Conservation (phyloP, 1,140 invertebrate genomes). For the Danaus plexippus region DNA sequence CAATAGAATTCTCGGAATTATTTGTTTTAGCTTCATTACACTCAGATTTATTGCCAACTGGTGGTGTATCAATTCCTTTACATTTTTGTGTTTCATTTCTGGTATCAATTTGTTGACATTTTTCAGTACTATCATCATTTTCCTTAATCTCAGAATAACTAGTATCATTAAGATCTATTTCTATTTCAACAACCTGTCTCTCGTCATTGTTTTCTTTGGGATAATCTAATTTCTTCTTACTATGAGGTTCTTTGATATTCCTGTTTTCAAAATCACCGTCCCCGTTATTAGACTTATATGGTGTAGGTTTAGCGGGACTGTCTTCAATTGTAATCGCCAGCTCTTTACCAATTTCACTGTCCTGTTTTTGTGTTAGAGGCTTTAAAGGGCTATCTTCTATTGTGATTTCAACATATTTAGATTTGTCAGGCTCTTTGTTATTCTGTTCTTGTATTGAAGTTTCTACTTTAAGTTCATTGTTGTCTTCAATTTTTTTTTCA, state of each 20-base stretch:
- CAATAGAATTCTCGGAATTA: slow-evolving; percentile 1
- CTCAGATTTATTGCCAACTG: neutral
- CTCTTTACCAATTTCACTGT: slow-evolving; percentile 31
- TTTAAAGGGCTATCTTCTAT: slow-evolving; percentile 66
- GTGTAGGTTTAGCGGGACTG: slow-evolving; percentile 42
- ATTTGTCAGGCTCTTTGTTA: slow-evolving; percentile 45
- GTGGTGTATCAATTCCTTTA: neutral
- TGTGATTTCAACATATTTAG: slow-evolving; percentile 50
- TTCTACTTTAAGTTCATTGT: slow-evolving; percentile 7
- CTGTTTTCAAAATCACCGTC: slow-evolving; percentile 29
- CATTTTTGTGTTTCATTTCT: slow-evolving; percentile 1
- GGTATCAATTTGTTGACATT: neutral
- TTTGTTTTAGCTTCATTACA: slow-evolving; percentile 3
- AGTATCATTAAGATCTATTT: slow-evolving; percentile 31
- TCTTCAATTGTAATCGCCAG: slow-evolving; percentile 55
- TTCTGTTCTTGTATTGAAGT: slow-evolving; percentile 39
- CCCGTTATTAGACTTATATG: slow-evolving; percentile 12
- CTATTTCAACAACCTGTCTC: slow-evolving; percentile 37
- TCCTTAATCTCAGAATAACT: slow-evolving; percentile 3
- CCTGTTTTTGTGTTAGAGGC: slow-evolving; percentile 20
- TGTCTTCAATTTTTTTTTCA: slow-evolving; percentile 11
- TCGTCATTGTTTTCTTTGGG: slow-evolving; percentile 22
- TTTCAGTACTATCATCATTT: slow-evolving; percentile 10
- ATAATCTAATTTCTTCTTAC: slow-evolving; percentile 58
- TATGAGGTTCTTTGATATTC: slow-evolving; percentile 28